These are phyloP conservation scores for Aelia acuminata DNA, from an alignment of 2,888 invertebrate species.

Conservation along the genomic window DNA sequence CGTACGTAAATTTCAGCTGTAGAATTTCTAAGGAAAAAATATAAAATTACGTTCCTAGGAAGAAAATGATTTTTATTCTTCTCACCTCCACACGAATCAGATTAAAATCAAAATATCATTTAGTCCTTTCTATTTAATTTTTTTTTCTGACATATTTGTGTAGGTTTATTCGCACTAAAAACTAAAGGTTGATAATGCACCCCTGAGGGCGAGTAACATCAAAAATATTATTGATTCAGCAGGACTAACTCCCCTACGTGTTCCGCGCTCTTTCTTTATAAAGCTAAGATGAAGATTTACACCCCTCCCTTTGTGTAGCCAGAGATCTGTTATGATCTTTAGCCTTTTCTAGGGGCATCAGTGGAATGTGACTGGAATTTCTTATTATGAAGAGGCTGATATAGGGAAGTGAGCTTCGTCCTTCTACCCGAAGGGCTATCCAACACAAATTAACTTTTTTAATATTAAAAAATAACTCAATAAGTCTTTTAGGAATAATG, in stretches of 20 bases:
- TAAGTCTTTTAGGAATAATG: conserved; percentile 26
- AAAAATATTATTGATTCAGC: conserved; percentile 57
- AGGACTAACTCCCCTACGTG: conserved; percentile 16
- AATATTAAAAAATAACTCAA: conserved; percentile 55
- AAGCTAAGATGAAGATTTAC: conserved; percentile 55
- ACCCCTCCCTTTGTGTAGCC: conserved; percentile 43
- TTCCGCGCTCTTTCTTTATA: conserved; percentile 43
- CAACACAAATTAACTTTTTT: conserved; percentile 33
- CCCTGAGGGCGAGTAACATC: conserved; percentile 24
- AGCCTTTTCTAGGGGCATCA: conserved; percentile 41
- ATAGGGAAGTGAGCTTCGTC: conserved; percentile 50
- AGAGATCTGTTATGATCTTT: conserved; percentile 49
- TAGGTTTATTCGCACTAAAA: neutral
- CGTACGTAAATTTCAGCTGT: too few species aligned
- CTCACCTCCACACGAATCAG: too few species aligned
- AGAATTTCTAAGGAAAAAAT: too few species aligned
- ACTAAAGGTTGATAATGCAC: neutral
- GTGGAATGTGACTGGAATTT: conserved; percentile 58
- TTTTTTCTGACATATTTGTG: too few species aligned
- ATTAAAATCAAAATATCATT: too few species aligned
- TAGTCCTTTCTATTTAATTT: too few species aligned
- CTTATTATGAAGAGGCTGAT: conserved; percentile 58
- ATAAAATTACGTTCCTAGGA: too few species aligned
- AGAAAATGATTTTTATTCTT: too few species aligned
- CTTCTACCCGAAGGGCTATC: conserved; percentile 2